These are phyloP conservation scores for Beaufortia kweichowensis DNA, from an alignment of 2,113 vertebrate species.

Conservation along the genomic window DNA sequence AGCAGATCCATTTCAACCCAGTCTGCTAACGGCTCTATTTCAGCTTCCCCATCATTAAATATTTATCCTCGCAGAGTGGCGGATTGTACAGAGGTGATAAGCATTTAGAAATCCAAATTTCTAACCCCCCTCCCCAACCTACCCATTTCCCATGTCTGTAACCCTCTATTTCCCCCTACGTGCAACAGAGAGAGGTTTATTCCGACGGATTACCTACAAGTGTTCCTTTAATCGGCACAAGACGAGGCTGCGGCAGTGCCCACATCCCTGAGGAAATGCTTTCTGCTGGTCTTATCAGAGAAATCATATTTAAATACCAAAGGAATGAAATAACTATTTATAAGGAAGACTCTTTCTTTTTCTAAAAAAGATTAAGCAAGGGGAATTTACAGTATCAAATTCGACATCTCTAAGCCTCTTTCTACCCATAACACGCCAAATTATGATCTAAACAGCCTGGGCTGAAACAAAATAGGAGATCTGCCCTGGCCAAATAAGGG, in stretches of 20 bases:
- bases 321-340: constrained; percentile 33
- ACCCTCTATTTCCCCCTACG: not conserved
- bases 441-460: not conserved
- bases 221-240: constrained; percentile 74
- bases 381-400: not conserved
- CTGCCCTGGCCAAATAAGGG: constrained; percentile 30
- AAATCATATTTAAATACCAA: constrained; percentile 67
- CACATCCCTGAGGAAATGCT: constrained; percentile 71
- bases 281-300: constrained; percentile 70
- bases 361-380: constrained; percentile 6
- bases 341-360: constrained; percentile 11
- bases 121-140: not conserved
- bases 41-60: constrained; percentile 74
- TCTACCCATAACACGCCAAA: not conserved
- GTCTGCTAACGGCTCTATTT: constrained; percentile 73
- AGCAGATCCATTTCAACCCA: constrained; percentile 72
- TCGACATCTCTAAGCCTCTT: constrained; percentile 1
- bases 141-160: constrained; percentile 30
- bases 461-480: constrained; percentile 32
- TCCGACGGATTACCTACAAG: constrained; percentile 72
- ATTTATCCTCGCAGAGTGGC: constrained; percentile 73
- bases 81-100: constrained; percentile 70
- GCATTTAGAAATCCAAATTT: constrained; percentile 68
- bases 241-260: constrained; percentile 66
- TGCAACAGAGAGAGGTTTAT: constrained; percentile 65